phyloP scores from a whole-genome alignment of 1,140 invertebrate genomes.

The Drosophila kikkawai region DNA sequence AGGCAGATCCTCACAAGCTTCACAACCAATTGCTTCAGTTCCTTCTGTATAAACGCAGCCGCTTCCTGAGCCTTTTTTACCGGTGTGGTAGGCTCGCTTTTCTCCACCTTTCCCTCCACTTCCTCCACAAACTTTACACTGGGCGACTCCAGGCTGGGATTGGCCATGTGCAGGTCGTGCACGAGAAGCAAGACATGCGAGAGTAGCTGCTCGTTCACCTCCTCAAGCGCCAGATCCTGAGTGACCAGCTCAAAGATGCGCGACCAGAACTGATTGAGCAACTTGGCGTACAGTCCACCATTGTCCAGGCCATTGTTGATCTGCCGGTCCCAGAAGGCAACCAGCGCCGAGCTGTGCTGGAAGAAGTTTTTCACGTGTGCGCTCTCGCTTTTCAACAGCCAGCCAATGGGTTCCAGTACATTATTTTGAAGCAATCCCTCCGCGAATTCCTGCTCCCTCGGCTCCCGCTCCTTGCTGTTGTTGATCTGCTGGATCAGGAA shows the following conservation, averaged over 20 bases:
- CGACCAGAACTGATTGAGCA: slow-evolving; percentile 86
- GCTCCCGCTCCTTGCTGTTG: slow-evolving; percentile 25
- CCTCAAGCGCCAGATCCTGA: slow-evolving; percentile 62
- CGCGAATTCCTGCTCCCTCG: slow-evolving; percentile 33
- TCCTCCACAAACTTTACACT: slow-evolving; percentile 67
- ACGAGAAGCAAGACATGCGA: slow-evolving; percentile 66
- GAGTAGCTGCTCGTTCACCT: slow-evolving; percentile 60
- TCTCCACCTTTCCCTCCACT: background rate
- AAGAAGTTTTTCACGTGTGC: slow-evolving; percentile 85
- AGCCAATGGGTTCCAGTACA: slow-evolving; percentile 86
- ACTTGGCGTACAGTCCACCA: slow-evolving; percentile 82
- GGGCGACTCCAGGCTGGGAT: slow-evolving; percentile 67
- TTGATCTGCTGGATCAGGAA: slow-evolving; percentile 86
- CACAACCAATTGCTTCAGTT: slow-evolving; percentile 86
- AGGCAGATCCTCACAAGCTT: slow-evolving; percentile 86
- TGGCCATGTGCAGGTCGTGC: slow-evolving; percentile 69
- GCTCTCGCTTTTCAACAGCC: slow-evolving; percentile 83
- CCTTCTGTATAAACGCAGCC: slow-evolving; percentile 72
- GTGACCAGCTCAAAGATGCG: slow-evolving; percentile 85
- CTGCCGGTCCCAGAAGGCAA: slow-evolving; percentile 87
- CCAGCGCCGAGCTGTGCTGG: slow-evolving; percentile 85
- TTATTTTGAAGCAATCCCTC: slow-evolving; percentile 82
- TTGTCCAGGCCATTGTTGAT: slow-evolving; percentile 53
- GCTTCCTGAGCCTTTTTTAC: slow-evolving; percentile 56
- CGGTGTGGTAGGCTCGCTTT: slow-evolving; percentile 47